phyloP scores from a whole-genome alignment of 2,888 invertebrate species.

The Lochmaea capreae region DNA sequence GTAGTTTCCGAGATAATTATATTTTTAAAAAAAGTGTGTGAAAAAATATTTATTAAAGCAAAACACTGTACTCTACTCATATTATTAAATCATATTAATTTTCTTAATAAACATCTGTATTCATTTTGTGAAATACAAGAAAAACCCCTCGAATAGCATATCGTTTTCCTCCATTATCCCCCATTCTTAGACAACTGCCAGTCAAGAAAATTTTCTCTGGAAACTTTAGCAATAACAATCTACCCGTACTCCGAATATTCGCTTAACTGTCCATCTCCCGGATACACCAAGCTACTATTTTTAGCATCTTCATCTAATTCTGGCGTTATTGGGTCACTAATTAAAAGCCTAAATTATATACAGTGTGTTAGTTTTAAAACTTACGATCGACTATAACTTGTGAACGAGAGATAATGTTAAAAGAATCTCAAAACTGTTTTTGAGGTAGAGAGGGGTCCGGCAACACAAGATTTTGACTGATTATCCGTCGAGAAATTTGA shows the following conservation, averaged over 20 bases:
- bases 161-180: slow-evolving; percentile 11
- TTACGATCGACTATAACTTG: too few species aligned
- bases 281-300: neutral
- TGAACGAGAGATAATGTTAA: too few species aligned
- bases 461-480: too few species aligned
- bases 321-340: slow-evolving; percentile 1
- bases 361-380: neutral
- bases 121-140: neutral
- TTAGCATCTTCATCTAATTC: neutral
- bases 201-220: slow-evolving; percentile 16
- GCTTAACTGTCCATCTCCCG: neutral
- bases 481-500: too few species aligned
- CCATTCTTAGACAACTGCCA: slow-evolving; percentile 19
- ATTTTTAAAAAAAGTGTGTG: too few species aligned
- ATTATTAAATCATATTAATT: neutral
- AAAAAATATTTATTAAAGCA: too few species aligned
- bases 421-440: too few species aligned
- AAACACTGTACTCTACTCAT: too few species aligned
- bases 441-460: too few species aligned
- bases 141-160: neutral
- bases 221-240: slow-evolving; percentile 18
- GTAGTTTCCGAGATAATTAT: too few species aligned
- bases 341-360: neutral
- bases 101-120: neutral
- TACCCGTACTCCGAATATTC: neutral